A percentile compares a stretch with the other conserved stretches of the same genome.
phyloP scores from a whole-genome alignment of 30 jellyfish, hydroid and myxozoan genomes.

The Aurelia sp. region DNA sequence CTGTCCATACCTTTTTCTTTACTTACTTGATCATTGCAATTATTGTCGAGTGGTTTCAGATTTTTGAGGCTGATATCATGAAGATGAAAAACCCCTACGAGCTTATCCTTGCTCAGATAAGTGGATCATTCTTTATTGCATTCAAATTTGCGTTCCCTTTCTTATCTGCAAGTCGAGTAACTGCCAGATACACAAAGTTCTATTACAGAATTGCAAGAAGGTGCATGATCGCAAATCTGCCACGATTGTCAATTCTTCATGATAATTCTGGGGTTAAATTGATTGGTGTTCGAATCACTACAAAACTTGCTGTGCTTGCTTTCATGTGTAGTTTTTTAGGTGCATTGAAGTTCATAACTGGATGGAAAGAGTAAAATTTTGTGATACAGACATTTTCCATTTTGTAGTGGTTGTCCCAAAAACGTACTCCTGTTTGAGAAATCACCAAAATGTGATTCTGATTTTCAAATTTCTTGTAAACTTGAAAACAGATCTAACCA shows the following conservation, averaged over 20 bases:
- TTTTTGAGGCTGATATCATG: not conserved
- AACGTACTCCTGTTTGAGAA: too few species aligned
- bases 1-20: not conserved
- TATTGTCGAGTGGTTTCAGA: not conserved
- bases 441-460: too few species aligned
- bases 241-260: not conserved
- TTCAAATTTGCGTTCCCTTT: conserved; percentile 14
- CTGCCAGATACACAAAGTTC: not conserved
- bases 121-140: conserved; percentile 19
- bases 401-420: too few species aligned
- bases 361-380: not conserved
- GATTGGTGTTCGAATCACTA: conserved; percentile 6
- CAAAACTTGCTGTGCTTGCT: conserved; percentile 6
- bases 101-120: not conserved
- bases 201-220: conserved; percentile 16
- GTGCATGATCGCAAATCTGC: not conserved
- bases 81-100: not conserved
- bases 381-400: too few species aligned
- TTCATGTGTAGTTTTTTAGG: conserved; percentile 13
- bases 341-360: not conserved
- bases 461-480: too few species aligned
- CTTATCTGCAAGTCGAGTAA: conserved; percentile 6
- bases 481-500: too few species aligned
- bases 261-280: conserved; percentile 4
- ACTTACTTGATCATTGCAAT: conserved; percentile 5